Percentiles rank a stretch among this genome's conserved stretches.
Conservation (phyloP, 2,797 vertebrate genomes). For the Nyctalus aviator region DNA sequence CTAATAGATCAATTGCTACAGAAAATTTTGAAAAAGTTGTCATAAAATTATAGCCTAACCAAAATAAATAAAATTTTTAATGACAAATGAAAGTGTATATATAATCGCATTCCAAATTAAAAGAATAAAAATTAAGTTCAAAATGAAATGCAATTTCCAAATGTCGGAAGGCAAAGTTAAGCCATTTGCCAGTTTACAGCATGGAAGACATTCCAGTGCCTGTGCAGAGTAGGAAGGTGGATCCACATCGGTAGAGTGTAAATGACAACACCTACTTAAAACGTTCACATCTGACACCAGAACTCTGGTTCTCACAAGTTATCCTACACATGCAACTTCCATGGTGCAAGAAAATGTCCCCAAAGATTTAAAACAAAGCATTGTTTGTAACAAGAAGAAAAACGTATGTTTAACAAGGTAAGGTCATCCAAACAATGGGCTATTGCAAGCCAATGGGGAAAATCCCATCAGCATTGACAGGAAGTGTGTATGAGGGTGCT, state of each 20-base stretch:
- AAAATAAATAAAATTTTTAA: not conserved
- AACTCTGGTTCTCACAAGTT: not conserved
- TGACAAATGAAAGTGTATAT: slow-evolving; percentile 9
- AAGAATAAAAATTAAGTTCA: not conserved
- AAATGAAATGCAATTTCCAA: slow-evolving; percentile 3
- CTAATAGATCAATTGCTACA: not conserved
- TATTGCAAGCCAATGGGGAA: not conserved
- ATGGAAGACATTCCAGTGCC: not conserved
- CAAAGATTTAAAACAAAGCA: not conserved
- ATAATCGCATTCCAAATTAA: not conserved
- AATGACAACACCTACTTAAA: not conserved
- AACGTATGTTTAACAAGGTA: not conserved
- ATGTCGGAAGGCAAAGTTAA: not conserved
- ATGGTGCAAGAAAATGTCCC: not conserved
- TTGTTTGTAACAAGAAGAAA: not conserved
- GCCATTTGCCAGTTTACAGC: not conserved
- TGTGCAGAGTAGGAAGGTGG: not conserved
- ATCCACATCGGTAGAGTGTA: not conserved
- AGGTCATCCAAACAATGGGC: not conserved
- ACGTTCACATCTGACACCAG: not conserved
- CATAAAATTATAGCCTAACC: not conserved
- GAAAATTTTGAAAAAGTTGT: not conserved
- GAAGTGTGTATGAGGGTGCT: not conserved
- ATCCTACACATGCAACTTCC: not conserved
- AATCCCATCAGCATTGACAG: not conserved